These are phyloP conservation scores for Onychomys leucogaster DNA, from an alignment of 2,797 vertebrate genomes.

Conservation along the genomic window DNA sequence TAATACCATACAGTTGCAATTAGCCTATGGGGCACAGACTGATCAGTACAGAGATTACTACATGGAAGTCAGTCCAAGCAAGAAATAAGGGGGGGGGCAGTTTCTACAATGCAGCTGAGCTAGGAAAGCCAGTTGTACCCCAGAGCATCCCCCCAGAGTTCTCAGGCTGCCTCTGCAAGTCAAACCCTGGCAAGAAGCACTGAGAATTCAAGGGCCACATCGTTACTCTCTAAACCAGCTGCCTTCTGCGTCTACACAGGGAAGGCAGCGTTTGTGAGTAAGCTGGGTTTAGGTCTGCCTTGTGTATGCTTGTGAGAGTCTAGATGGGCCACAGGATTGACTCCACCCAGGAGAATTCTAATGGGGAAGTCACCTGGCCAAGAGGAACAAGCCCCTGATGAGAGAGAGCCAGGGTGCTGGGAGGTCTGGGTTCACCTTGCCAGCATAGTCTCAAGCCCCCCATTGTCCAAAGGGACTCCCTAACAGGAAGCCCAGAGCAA, in stretches of 20 bases:
- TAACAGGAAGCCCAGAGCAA: neutral
- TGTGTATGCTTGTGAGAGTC: neutral
- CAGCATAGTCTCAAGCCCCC: neutral
- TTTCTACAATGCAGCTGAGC: neutral
- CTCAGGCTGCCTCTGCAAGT: neutral
- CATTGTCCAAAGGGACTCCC: neutral
- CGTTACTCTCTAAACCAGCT: neutral
- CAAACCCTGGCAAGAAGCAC: neutral
- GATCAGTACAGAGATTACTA: slow-evolving; percentile 75
- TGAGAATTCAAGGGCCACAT: neutral
- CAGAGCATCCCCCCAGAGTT: neutral
- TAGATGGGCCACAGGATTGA: no score
- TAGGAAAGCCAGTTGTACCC: no score
- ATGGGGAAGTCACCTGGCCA: neutral
- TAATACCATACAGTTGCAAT: slow-evolving; percentile 79
- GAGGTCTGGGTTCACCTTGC: neutral
- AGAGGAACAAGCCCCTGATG: neutral
- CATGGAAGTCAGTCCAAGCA: slow-evolving; percentile 36
- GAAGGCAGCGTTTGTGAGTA: neutral
- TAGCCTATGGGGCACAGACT: slow-evolving; percentile 76
- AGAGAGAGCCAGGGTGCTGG: neutral
- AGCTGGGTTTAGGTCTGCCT: neutral
- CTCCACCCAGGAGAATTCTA: neutral
- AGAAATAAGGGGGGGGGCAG: fast-evolving
- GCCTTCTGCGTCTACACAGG: neutral